These are phyloP conservation scores for Spheniscus humboldti DNA, from an alignment of 2,797 vertebrate species.

Conservation along the genomic window DNA sequence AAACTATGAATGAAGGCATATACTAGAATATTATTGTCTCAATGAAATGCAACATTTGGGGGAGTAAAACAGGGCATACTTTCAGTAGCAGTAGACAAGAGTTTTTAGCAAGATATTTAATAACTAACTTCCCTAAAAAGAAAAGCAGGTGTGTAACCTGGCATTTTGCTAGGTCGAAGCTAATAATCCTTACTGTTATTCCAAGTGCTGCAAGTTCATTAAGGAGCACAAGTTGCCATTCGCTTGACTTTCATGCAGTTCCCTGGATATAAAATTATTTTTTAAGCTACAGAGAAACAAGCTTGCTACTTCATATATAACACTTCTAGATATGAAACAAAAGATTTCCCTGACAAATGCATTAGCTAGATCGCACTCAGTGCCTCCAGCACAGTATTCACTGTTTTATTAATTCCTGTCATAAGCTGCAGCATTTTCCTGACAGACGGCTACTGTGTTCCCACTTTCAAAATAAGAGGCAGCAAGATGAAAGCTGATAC, in stretches of 20 bases:
- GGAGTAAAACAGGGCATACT: neutral
- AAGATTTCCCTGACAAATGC: neutral
- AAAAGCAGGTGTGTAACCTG: neutral
- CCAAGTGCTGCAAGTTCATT: neutral
- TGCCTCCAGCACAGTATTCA: neutral
- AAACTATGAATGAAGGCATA: neutral
- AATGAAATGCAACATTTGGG: neutral
- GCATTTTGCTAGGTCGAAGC: neutral
- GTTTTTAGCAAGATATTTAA: neutral
- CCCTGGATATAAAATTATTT: neutral
- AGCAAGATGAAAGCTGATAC: neutral
- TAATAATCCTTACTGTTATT: neutral
- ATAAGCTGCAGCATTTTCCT: neutral
- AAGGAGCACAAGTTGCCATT: neutral
- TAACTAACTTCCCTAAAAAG: neutral
- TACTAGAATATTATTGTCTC: neutral
- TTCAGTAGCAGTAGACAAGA: neutral
- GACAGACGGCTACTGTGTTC: neutral
- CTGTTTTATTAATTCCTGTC: constrained; percentile 1
- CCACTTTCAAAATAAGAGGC: neutral
- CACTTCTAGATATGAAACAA: neutral
- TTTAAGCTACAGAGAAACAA: neutral
- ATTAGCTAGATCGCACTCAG: neutral
- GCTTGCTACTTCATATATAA: neutral
- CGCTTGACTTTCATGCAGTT: neutral